phyloP scores from a whole-genome alignment of 2,113 vertebrate species.

The Sinocyclocheilus maitianheensis region DNA sequence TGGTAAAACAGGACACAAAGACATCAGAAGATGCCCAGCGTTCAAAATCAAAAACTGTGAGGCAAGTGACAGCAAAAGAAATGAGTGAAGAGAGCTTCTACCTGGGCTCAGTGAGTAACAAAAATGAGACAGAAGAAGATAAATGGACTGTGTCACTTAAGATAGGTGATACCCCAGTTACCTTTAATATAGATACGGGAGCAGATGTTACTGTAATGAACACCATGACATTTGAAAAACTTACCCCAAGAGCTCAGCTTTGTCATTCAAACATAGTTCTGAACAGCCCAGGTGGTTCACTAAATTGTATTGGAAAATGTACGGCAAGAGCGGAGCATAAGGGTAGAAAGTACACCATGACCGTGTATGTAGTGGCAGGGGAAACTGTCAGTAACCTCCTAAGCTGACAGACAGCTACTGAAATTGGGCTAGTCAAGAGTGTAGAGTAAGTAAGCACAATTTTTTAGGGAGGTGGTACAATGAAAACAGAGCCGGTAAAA shows the following conservation, averaged over 20 bases:
- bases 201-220: too few species aligned
- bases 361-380: background rate
- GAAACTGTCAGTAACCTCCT: background rate
- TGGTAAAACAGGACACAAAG: slow-evolving; percentile 5
- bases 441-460: background rate
- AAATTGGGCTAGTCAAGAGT: background rate
- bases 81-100: background rate
- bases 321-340: background rate
- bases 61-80: background rate
- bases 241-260: too few species aligned
- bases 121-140: background rate
- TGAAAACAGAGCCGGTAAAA: slow-evolving; percentile 2
- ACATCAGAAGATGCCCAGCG: background rate
- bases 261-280: too few species aligned
- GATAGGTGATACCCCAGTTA: background rate
- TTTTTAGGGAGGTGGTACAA: background rate
- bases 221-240: too few species aligned
- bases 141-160: background rate
- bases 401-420: background rate
- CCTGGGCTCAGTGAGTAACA: background rate
- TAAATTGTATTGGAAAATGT: background rate
- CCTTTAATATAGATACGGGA: too few species aligned
- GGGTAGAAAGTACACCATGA: background rate
- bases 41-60: background rate
- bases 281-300: background rate